A percentile compares a stretch with the other conserved stretches of the same genome.
phyloP scores from a whole-genome alignment of 2,888 invertebrate genomes.

The Polylopha cassiicola region DNA sequence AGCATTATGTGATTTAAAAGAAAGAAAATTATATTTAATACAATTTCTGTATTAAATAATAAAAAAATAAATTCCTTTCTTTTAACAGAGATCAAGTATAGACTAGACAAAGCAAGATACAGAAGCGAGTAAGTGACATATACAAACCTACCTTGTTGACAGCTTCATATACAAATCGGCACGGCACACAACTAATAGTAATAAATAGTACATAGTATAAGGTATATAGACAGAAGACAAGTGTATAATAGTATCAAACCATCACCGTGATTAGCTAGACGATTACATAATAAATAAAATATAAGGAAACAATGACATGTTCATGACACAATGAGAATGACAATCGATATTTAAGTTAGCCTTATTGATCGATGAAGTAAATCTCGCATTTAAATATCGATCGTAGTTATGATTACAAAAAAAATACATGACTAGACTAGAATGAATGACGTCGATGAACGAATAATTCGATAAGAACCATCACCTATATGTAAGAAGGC shows the following conservation, averaged over 20 bases:
- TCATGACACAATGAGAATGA: slow-evolving; percentile 11
- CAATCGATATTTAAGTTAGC: slow-evolving; percentile 11
- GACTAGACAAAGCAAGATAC: slow-evolving; percentile 38
- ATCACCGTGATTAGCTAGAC: slow-evolving; percentile 65
- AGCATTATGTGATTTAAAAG: slow-evolving; percentile 5
- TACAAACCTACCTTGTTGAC: slow-evolving; percentile 61
- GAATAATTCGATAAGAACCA: slow-evolving; percentile 38
- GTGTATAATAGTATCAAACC: slow-evolving; percentile 68
- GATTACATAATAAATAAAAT: slow-evolving; percentile 32
- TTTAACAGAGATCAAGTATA: too few species aligned
- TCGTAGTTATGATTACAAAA: slow-evolving; percentile 19
- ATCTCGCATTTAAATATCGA: slow-evolving; percentile 12
- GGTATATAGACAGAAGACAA: slow-evolving; percentile 40
- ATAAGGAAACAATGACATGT: slow-evolving; percentile 21
- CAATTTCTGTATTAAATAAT: slow-evolving; percentile 3
- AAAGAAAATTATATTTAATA: not conserved
- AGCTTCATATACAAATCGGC: slow-evolving; percentile 38
- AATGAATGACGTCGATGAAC: slow-evolving; percentile 27
- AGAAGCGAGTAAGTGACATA: slow-evolving; percentile 39
- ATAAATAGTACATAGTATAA: slow-evolving; percentile 21
- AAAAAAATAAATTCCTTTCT: too few species aligned
- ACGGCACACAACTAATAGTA: slow-evolving; percentile 29
- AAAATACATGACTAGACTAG: slow-evolving; percentile 8
- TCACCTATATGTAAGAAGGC: slow-evolving; percentile 50
- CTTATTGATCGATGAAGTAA: not conserved